Conservation (phyloP, 2,797 vertebrate genomes). For the Cossypha dichroa region DNA sequence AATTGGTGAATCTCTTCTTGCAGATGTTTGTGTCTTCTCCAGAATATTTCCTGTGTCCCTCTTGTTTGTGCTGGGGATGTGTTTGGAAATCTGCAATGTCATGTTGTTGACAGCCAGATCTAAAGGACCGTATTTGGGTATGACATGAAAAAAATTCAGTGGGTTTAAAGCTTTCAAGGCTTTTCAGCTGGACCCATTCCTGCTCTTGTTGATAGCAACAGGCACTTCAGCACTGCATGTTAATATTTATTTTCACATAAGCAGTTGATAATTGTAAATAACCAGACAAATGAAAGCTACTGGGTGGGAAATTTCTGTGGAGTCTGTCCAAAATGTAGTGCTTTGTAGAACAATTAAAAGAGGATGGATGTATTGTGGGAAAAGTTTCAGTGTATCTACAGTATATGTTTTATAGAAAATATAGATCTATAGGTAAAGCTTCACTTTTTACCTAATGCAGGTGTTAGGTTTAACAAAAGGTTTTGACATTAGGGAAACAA, state of each 20-base stretch:
- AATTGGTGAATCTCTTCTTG: background rate
- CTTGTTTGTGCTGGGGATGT: background rate
- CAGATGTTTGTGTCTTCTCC: background rate
- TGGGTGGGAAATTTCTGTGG: background rate
- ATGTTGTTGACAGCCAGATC: background rate
- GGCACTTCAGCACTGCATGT: background rate
- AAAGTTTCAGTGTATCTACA: background rate
- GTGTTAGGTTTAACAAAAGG: background rate
- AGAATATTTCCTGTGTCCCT: background rate
- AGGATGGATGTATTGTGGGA: background rate
- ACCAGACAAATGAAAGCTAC: background rate
- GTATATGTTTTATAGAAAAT: background rate
- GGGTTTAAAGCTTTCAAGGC: background rate
- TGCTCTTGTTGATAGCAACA: background rate
- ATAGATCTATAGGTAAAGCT: accelerated
- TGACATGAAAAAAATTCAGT: background rate
- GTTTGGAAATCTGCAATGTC: background rate
- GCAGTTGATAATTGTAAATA: background rate
- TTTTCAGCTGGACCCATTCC: background rate
- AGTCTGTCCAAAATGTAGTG: background rate
- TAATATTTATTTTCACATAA: background rate
- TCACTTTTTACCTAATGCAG: background rate
- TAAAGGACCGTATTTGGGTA: background rate
- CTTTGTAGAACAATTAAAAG: background rate
- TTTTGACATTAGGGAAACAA: too few species aligned